Percentiles rank a stretch among this genome's conserved stretches.
These are phyloP conservation scores for Ochotona curzoniae DNA, from an alignment of 2,113 vertebrate genomes.

Conservation along the genomic window DNA sequence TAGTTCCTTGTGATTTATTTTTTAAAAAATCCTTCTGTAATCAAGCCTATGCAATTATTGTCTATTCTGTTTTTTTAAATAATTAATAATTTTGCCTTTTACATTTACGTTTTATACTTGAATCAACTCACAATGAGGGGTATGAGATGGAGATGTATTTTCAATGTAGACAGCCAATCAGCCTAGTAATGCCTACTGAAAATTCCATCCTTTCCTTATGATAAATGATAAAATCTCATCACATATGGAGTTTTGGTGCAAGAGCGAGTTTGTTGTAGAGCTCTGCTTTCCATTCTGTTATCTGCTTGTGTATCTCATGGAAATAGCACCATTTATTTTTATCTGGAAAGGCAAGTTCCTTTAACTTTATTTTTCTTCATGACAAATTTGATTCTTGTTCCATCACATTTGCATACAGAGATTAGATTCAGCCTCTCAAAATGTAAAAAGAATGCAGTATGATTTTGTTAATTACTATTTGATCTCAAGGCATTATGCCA, in stretches of 20 bases:
- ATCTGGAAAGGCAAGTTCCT: neutral
- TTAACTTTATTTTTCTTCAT: neutral
- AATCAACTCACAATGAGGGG: neutral
- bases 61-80: neutral
- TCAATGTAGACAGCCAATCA: neutral
- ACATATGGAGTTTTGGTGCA: neutral
- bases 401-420: neutral
- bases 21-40: neutral
- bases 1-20: neutral
- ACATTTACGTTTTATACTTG: neutral
- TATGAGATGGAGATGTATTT: neutral
- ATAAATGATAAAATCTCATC: no score
- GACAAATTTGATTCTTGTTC: neutral
- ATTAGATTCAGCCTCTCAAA: neutral
- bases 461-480: neutral
- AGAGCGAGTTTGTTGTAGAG: neutral
- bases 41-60: neutral
- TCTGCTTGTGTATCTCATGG: neutral
- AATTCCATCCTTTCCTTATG: neutral
- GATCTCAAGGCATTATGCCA: neutral
- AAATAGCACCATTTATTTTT: neutral
- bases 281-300: neutral
- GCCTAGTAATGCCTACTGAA: neutral
- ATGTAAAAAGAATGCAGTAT: neutral
- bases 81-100: neutral